A percentile compares a stretch with the other conserved stretches of the same genome.
These are phyloP conservation scores for Crossocerus cetratus DNA, from an alignment of 2,888 invertebrate genomes.

Conservation along the genomic window DNA sequence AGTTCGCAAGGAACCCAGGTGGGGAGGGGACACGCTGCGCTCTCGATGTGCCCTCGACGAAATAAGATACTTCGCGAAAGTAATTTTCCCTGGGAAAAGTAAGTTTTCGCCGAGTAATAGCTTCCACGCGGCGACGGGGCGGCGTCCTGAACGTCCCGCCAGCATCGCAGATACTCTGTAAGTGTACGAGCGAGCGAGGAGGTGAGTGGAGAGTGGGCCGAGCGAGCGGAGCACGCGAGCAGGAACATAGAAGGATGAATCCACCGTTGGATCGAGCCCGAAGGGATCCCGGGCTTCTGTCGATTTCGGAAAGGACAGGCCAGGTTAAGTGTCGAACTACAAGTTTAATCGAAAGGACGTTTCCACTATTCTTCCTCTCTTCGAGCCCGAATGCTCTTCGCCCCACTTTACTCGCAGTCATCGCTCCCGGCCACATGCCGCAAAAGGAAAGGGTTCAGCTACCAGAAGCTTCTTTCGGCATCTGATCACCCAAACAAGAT, in stretches of 20 bases:
- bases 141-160: conserved; percentile 23
- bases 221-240: conserved; percentile 4
- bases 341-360: conserved; percentile 53
- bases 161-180: conserved; percentile 11
- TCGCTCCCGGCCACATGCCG: not conserved
- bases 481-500: not conserved
- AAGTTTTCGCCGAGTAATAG: conserved; percentile 67
- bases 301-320: not conserved
- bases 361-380: not conserved
- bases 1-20: too few relatives aligned
- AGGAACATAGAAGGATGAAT: too few relatives aligned
- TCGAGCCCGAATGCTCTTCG: not conserved
- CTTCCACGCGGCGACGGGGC: conserved; percentile 43
- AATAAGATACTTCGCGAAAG: conserved; percentile 67
- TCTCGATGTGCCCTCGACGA: conserved; percentile 47
- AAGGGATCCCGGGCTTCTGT: conserved; percentile 9
- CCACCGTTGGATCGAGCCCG: not conserved
- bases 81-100: conserved; percentile 65
- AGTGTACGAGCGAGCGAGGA: conserved; percentile 17
- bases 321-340: conserved; percentile 47
- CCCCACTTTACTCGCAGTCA: not conserved
- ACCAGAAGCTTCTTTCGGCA: not conserved
- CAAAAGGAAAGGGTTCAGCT: not conserved
- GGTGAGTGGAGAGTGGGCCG: not conserved
- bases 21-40: conserved; percentile 22